phyloP scores from a whole-genome alignment of 2,888 invertebrate species.

The Conchocele bisecta region DNA sequence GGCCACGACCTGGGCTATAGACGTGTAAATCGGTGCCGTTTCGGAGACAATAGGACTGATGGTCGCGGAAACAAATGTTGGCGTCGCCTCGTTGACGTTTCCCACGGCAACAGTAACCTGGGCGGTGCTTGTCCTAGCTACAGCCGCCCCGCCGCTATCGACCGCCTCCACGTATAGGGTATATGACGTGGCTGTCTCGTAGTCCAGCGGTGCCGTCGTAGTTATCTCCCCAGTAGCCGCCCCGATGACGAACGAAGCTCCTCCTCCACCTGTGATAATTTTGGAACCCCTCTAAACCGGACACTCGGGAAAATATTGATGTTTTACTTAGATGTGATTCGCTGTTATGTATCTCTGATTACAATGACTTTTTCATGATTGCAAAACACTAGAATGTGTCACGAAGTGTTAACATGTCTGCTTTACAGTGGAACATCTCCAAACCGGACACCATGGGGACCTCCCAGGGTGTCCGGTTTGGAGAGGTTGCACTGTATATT shows the following conservation, averaged over 20 bases:
- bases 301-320: too few species aligned
- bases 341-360: too few species aligned
- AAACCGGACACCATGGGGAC: too few species aligned
- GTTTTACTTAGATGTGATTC: too few species aligned
- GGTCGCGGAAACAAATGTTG: conserved; percentile 55
- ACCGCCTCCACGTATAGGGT: conserved; percentile 61
- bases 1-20: conserved; percentile 61
- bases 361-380: too few species aligned
- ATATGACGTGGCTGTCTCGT: conserved; percentile 62
- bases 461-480: too few species aligned
- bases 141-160: conserved; percentile 59
- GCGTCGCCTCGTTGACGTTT: conserved; percentile 73
- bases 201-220: conserved; percentile 60
- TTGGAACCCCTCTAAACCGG: too few species aligned
- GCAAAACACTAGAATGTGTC: too few species aligned
- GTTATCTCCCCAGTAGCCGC: conserved; percentile 56
- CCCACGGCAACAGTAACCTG: conserved; percentile 65
- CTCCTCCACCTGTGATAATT: conserved; percentile 48
- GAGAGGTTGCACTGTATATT: too few species aligned
- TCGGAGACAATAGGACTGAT: conserved; percentile 50
- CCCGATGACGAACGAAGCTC: conserved; percentile 56
- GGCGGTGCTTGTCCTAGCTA: conserved; percentile 60
- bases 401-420: too few species aligned
- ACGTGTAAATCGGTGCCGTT: conserved; percentile 53
- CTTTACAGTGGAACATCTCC: too few species aligned